A percentile compares a stretch with the other conserved stretches of the same genome.
These are phyloP conservation scores for Ichneumon xanthorius DNA, from an alignment of 2,888 invertebrate species.

Conservation along the genomic window DNA sequence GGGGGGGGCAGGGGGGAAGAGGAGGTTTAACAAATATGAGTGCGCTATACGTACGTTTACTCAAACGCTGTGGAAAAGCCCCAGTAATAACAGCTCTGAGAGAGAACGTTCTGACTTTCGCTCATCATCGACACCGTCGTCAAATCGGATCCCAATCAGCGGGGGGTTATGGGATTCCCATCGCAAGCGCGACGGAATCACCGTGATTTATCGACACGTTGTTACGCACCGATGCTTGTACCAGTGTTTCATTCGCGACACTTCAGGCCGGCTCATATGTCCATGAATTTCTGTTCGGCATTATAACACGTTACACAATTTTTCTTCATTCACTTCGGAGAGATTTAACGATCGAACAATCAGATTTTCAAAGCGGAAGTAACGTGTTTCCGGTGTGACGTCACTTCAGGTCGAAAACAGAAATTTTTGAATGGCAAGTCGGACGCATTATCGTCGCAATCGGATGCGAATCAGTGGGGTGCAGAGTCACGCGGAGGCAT, in stretches of 20 bases:
- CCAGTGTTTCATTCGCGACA: not conserved
- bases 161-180: slow-evolving; percentile 1
- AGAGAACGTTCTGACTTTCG: slow-evolving; percentile 10
- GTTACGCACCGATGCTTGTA: not conserved
- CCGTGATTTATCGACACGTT: slow-evolving; percentile 44
- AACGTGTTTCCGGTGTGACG: too few relatives aligned
- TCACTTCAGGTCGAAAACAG: not conserved
- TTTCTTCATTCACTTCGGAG: not conserved
- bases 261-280: not conserved
- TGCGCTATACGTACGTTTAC: slow-evolving; percentile 19
- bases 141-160: slow-evolving; percentile 44
- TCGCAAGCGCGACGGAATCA: slow-evolving; percentile 2
- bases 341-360: too few relatives aligned
- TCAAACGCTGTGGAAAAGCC: slow-evolving; percentile 8
- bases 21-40: slow-evolving; percentile 33
- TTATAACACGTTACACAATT: not conserved
- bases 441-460: slow-evolving; percentile 7
- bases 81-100: slow-evolving; percentile 36
- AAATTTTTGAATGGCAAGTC: not conserved
- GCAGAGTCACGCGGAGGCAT: slow-evolving; percentile 6
- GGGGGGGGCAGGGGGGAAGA: not conserved
- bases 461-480: slow-evolving; percentile 8
- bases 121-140: slow-evolving; percentile 40
- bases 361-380: too few relatives aligned
- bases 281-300: not conserved